phyloP scores from a whole-genome alignment of 2,113 vertebrate genomes.

The Laticauda colubrina region DNA sequence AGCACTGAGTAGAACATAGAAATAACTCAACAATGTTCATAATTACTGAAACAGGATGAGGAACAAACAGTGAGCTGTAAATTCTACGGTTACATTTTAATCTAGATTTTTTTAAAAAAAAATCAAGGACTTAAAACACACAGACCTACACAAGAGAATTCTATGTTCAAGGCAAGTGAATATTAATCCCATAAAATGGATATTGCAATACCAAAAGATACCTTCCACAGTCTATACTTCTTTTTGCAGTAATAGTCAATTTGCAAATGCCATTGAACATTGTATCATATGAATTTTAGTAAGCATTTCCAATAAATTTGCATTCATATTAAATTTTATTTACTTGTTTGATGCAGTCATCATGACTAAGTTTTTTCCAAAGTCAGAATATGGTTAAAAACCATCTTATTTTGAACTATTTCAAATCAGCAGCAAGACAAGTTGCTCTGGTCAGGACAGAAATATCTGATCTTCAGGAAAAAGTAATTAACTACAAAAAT shows the following conservation, averaged over 20 bases:
- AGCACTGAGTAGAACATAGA: not conserved
- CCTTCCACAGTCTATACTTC: too few relatives aligned
- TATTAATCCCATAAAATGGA: not conserved
- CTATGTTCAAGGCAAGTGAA: not conserved
- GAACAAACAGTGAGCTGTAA: not conserved
- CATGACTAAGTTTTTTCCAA: not conserved
- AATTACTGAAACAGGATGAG: not conserved
- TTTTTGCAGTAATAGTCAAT: not conserved
- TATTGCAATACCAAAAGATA: not conserved
- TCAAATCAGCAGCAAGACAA: not conserved
- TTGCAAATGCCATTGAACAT: not conserved
- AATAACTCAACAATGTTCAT: not conserved
- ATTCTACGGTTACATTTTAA: not conserved
- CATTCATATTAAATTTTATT: not conserved
- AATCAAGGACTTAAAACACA: not conserved
- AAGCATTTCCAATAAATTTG: not conserved
- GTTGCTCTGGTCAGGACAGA: conserved; percentile 6
- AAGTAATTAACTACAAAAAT: conserved; percentile 21
- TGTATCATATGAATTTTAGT: not conserved
- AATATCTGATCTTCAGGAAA: conserved; percentile 3
- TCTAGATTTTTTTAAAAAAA: not conserved
- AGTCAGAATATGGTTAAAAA: not conserved
- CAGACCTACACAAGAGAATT: not conserved
- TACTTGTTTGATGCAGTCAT: not conserved
- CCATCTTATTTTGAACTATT: conserved; percentile 1